Evolutionary conservation across 2,113 vertebrate species (phyloP), one percentile per base, ranked within the genome.

Genomic region (Coracopsis vasa): DNA sequence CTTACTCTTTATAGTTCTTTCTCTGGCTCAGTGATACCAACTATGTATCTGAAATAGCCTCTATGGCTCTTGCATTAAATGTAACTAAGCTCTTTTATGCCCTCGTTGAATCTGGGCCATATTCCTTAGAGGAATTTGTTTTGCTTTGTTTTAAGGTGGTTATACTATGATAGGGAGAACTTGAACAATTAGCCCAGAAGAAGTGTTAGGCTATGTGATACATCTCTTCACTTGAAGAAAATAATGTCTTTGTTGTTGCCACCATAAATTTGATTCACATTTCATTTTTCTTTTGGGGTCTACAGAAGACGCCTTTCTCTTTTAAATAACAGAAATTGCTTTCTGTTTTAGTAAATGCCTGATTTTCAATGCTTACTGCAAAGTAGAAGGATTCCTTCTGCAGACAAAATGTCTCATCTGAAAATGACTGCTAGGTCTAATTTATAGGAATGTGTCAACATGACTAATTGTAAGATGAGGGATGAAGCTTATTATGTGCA

Each of bases 391-490:
- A 54, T 92, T 78, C 69, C 86, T 95, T 94, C 92, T 94, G 77
- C 90, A 89, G 95, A 72, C 88, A 91, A 89, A 61, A 94, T 71
- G 73, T 80, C 92, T 94, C 86, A 56, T 93, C 80, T 89, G 83
- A 75, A 96, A 96, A 60, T 53, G 91, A 95, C 92, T 28, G 48
- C 80, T 72, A 7, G 56, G 44, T 74, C 83, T 94, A 72, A 96
- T 96, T 96, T 92, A 91, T 96, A 93, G 92, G 94, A 87, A 95
- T 45, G 77, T 92, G 88, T 95, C 95, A 94, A 95, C 88, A 84
- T 95, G 90, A 95, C 96, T 97, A 97, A 97, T 96, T 96, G 88
- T 93, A 79, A 94, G 88, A 81, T 89, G 92, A 87, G 88, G 89
- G 86, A 61, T 75, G 83, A 81, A 72, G 96, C 88, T 97, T 86